A percentile compares a stretch with the other conserved stretches of the same genome.
These are phyloP conservation scores for Alfaro cultratus DNA, from an alignment of 2,797 vertebrate species.

Conservation along the genomic window DNA sequence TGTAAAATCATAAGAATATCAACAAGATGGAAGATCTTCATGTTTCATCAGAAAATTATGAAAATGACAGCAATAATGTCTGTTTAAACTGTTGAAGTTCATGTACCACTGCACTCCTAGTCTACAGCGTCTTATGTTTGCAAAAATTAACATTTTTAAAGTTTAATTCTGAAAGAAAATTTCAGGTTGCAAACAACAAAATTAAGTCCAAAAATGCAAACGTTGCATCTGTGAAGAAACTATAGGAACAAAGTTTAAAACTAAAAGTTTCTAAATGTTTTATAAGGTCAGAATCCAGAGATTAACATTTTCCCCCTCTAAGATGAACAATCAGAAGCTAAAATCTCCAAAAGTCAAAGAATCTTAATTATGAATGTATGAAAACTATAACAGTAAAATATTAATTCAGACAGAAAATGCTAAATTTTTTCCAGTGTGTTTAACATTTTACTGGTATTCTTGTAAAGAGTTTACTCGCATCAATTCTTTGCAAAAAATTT, in stretches of 20 bases:
- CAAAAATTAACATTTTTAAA: background rate
- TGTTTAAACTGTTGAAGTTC: background rate
- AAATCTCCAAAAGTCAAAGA: background rate
- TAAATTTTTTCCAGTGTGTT: background rate
- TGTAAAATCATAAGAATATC: background rate
- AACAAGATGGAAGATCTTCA: background rate
- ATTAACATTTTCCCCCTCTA: background rate
- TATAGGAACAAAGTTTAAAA: background rate
- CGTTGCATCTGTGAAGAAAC: background rate
- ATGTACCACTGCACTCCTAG: background rate
- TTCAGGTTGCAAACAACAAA: background rate
- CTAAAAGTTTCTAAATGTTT: background rate
- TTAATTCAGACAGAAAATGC: background rate
- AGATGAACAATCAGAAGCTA: background rate
- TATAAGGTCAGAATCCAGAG: background rate
- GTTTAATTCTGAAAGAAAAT: background rate
- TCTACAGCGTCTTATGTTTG: background rate
- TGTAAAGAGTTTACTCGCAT: background rate
- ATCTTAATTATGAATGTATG: background rate
- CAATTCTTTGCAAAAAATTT: background rate
- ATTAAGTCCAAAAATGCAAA: background rate
- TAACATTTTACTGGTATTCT: background rate
- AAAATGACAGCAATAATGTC: background rate
- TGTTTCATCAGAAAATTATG: background rate
- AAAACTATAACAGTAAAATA: background rate